A percentile compares a stretch with the other conserved stretches of the same genome.
These are phyloP conservation scores for Aix galericulata DNA, from an alignment of 2,113 vertebrate genomes.

Conservation along the genomic window DNA sequence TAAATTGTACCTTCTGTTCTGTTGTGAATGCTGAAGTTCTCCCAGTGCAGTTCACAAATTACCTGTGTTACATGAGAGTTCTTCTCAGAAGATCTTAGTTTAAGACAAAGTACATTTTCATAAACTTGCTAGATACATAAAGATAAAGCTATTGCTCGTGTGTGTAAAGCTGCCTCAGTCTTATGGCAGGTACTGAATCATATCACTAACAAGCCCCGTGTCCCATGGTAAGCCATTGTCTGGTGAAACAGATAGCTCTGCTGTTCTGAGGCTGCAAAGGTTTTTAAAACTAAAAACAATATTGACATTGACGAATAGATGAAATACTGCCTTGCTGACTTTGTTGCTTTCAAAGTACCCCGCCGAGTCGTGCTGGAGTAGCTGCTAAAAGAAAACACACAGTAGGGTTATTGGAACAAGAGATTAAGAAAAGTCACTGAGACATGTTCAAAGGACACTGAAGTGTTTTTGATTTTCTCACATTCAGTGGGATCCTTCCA, in stretches of 20 bases:
- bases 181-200: background rate
- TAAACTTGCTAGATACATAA: background rate
- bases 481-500: background rate
- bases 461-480: conserved; percentile 3
- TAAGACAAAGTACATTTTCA: conserved; percentile 9
- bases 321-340: conserved; percentile 52
- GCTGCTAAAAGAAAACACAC: background rate
- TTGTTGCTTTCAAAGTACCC: conserved; percentile 58
- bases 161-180: background rate
- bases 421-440: conserved; percentile 12
- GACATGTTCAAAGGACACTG: background rate
- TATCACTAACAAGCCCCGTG: conserved; percentile 12
- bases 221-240: background rate
- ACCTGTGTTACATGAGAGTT: background rate
- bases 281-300: conserved; percentile 24
- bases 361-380: conserved; percentile 25
- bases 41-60: background rate
- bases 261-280: background rate
- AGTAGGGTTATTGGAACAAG: conserved; percentile 8
- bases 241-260: conserved; percentile 32
- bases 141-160: background rate
- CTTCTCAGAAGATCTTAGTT: background rate
- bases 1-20: background rate
- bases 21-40: background rate
- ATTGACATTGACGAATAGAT: conserved; percentile 33